Percentiles rank a stretch among this genome's conserved stretches.
Conservation (phyloP, 1,140 invertebrate genomes). For the Drosophila lacertosa region DNA sequence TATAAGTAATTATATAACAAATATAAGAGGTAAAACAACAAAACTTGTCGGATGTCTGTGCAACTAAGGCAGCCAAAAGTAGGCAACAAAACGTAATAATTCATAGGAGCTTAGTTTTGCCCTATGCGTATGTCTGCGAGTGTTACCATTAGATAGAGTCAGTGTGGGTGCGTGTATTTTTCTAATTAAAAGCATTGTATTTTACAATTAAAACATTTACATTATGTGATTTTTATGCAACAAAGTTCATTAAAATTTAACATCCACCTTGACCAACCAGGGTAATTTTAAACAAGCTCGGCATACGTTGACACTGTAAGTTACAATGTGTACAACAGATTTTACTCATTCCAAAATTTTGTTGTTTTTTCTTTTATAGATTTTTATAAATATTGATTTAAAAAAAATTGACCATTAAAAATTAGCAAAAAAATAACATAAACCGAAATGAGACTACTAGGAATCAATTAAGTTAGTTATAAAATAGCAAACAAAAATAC, state of each 20-base stretch:
- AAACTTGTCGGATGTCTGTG: conserved; percentile 20
- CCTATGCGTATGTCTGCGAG: conserved; percentile 1
- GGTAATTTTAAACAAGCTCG: not conserved
- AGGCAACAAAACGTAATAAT: conserved; percentile 22
- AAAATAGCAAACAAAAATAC: too few species aligned
- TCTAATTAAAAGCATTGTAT: conserved; percentile 49
- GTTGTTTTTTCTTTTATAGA: conserved; percentile 33
- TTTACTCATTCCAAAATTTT: conserved; percentile 4
- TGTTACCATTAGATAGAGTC: conserved; percentile 24
- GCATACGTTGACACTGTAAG: conserved; percentile 30
- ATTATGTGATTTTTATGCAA: conserved; percentile 71
- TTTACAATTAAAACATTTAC: conserved; percentile 34
- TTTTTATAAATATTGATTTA: conserved; percentile 65
- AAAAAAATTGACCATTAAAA: too few species aligned
- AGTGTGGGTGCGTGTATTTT: conserved; percentile 24
- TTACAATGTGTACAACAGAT: conserved; percentile 23
- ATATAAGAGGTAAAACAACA: conserved; percentile 35
- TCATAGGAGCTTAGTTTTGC: not conserved
- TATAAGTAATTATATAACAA: conserved; percentile 73
- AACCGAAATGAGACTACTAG: too few species aligned
- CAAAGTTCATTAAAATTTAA: conserved; percentile 62
- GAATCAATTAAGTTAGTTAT: too few species aligned
- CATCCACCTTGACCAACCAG: conserved; percentile 25
- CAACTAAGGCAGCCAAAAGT: conserved; percentile 14
- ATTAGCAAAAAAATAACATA: too few species aligned